Evolutionary conservation across 2,888 invertebrate genomes (phyloP).

Genomic region (Meteorus colon): DNA sequence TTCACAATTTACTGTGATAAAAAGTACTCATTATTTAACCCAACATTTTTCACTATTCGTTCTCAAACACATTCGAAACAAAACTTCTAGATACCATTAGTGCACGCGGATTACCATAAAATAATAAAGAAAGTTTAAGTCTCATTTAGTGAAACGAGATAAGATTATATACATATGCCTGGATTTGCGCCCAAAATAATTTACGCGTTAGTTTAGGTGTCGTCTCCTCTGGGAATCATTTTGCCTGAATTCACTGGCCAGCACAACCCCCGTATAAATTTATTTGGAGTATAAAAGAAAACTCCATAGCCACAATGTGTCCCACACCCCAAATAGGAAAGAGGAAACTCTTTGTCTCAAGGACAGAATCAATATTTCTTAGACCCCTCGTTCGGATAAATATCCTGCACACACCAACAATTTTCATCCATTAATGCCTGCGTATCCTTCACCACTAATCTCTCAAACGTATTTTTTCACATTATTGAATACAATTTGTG

Average conservation of each 20-base stretch:
- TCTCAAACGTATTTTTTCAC: neutral
- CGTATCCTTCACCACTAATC: neutral
- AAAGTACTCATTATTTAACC: too few relatives aligned
- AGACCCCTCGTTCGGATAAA: neutral
- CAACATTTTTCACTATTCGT: too few relatives aligned
- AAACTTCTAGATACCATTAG: too few relatives aligned
- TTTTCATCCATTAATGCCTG: neutral
- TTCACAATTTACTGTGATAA: too few relatives aligned
- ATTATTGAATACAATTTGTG: neutral
- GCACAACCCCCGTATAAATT: slow-evolving; percentile 8
- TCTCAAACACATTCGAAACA: too few relatives aligned
- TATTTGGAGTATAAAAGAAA: slow-evolving; percentile 47
- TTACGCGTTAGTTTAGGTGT: slow-evolving; percentile 63
- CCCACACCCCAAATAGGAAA: too few relatives aligned
- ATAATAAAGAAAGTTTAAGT: neutral
- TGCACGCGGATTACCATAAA: too few relatives aligned
- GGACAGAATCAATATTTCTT: neutral
- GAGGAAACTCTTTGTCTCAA: neutral
- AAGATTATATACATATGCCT: slow-evolving; percentile 34
- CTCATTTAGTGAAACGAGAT: slow-evolving; percentile 20
- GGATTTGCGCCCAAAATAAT: slow-evolving; percentile 45
- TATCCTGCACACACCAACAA: neutral
- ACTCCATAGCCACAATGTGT: slow-evolving; percentile 38
- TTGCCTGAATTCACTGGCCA: slow-evolving; percentile 18
- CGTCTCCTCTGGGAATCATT: slow-evolving; percentile 60